Evolutionary conservation across 1,140 invertebrate genomes (phyloP).

Genomic region (Forficula auricularia): DNA sequence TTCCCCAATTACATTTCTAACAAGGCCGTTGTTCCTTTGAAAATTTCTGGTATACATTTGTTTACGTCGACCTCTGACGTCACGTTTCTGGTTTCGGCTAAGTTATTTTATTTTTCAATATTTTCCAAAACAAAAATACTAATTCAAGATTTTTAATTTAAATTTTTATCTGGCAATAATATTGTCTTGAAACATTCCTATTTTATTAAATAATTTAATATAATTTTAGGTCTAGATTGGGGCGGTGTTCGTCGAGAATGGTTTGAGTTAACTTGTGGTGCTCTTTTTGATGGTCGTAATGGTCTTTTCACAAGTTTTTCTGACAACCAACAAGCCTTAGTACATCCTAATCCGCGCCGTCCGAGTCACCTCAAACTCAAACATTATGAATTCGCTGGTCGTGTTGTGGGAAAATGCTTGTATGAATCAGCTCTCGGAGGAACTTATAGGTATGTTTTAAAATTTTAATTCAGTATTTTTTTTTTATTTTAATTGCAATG

Average conservation of each 20-base stretch:
- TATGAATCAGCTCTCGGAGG: slow-evolving; percentile 81
- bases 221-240: slow-evolving; percentile 66
- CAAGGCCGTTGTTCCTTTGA: no score
- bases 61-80: no score
- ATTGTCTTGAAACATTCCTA: no score
- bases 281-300: slow-evolving; percentile 68
- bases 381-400: slow-evolving; percentile 84
- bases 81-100: no score
- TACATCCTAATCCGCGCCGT: slow-evolving; percentile 72
- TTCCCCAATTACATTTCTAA: no score
- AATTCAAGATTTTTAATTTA: no score
- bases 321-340: slow-evolving; percentile 64
- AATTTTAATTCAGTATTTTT: no score
- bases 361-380: slow-evolving; percentile 61
- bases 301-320: slow-evolving; percentile 71
- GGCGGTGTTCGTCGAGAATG: slow-evolving; percentile 81
- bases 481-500: no score
- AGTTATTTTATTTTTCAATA: no score
- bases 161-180: no score
- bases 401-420: slow-evolving; percentile 82
- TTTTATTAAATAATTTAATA: neutral
- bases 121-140: no score
- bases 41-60: no score
- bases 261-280: slow-evolving; percentile 76
- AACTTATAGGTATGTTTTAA: slow-evolving; percentile 49